Conservation (phyloP, 2,113 vertebrate genomes). For the Mungos mungo region DNA sequence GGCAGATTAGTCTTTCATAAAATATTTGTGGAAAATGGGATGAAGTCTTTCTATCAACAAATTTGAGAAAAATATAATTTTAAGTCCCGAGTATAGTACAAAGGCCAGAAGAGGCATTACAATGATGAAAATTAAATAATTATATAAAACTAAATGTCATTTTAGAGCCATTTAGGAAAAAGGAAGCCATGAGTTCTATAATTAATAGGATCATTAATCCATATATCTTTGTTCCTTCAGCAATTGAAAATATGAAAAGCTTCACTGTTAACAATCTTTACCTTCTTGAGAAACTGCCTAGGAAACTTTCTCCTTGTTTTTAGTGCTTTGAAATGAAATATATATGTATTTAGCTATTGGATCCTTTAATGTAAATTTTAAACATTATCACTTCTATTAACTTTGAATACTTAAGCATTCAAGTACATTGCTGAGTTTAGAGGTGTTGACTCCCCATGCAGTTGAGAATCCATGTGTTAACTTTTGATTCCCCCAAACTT, state of each 20-base stretch:
- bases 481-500: background rate
- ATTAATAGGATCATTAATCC: background rate
- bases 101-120: background rate
- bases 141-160: background rate
- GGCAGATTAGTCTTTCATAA: background rate
- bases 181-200: background rate
- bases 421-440: background rate
- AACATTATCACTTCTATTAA: background rate
- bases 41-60: background rate
- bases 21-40: background rate
- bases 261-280: background rate
- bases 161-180: background rate
- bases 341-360: background rate
- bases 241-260: background rate
- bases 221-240: background rate
- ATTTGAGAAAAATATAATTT: background rate
- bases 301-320: background rate
- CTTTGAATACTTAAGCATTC: background rate
- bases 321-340: background rate
- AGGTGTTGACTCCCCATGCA: no score
- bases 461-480: background rate
- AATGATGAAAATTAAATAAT: background rate
- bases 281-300: background rate
- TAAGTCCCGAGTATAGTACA: background rate
- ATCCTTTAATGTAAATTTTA: background rate